Evolutionary conservation across 2,113 vertebrate genomes (phyloP).

Genomic region (Gymnogyps californianus): DNA sequence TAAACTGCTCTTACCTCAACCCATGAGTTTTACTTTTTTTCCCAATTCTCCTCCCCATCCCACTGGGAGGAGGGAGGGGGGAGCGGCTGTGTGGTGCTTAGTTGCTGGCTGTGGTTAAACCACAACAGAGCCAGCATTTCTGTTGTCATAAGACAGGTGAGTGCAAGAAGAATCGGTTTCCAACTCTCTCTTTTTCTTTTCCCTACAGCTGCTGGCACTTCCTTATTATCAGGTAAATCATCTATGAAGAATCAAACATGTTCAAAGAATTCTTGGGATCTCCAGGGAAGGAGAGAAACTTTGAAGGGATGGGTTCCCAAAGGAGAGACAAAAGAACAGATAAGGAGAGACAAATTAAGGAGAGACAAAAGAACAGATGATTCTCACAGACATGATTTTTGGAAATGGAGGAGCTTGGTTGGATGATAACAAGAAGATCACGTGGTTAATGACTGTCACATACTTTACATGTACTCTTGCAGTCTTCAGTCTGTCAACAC

Average conservation of each 20-base stretch:
- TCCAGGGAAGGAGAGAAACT: not conserved
- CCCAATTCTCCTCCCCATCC: no score
- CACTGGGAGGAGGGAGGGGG: no score
- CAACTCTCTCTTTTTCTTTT: not conserved
- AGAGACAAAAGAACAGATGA: not conserved
- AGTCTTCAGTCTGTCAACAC: not conserved
- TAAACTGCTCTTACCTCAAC: no score
- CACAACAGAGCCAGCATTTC: not conserved
- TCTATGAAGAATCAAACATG: not conserved
- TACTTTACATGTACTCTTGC: not conserved
- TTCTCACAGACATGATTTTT: not conserved
- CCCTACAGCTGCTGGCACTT: not conserved
- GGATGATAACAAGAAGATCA: not conserved
- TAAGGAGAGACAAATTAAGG: not conserved
- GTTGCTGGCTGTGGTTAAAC: no score
- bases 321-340: not conserved
- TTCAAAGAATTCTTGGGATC: not conserved
- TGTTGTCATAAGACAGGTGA: not conserved
- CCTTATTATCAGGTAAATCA: not conserved
- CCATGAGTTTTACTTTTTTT: no score
- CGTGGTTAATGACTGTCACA: not conserved
- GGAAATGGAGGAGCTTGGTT: not conserved
- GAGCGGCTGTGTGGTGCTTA: no score
- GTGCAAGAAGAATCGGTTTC: not conserved
- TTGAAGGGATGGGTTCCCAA: not conserved